A percentile compares a stretch with the other conserved stretches of the same genome.
phyloP scores from a whole-genome alignment of 2,797 vertebrate genomes.

The Danio jaintianensis region DNA sequence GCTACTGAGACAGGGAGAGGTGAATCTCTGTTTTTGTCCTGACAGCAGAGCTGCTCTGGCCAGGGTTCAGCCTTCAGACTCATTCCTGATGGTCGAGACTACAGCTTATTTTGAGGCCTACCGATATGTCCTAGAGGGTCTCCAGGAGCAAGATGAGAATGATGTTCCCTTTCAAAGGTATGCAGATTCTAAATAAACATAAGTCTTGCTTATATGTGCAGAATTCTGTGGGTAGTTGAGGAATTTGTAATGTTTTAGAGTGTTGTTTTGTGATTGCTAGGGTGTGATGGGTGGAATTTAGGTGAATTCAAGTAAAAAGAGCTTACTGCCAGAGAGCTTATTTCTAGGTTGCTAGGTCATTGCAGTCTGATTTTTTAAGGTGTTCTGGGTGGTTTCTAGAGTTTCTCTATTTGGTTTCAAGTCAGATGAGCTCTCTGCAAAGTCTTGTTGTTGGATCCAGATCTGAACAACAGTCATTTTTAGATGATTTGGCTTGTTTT shows the following conservation, averaged over 20 bases:
- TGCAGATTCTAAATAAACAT: not conserved
- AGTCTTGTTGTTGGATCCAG: too few species aligned
- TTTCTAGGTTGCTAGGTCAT: too few species aligned
- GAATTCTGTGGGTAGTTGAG: not conserved
- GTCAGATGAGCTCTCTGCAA: too few species aligned
- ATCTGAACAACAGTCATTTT: too few species aligned
- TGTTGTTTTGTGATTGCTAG: not conserved
- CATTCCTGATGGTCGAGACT: slow-evolving; percentile 94
- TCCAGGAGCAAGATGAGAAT: slow-evolving; percentile 83
- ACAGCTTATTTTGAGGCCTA: slow-evolving; percentile 96
- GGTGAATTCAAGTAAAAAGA: not conserved
- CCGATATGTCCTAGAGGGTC: slow-evolving; percentile 88
- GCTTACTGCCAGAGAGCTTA: not conserved
- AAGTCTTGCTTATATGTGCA: not conserved
- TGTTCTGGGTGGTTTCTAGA: too few species aligned
- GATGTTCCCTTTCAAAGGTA: slow-evolving; percentile 90
- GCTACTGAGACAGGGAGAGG: slow-evolving; percentile 76
- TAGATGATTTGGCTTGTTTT: too few species aligned
- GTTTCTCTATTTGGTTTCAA: too few species aligned
- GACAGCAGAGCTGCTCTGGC: slow-evolving; percentile 81
- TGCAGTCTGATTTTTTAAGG: too few species aligned
- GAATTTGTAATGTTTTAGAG: not conserved
- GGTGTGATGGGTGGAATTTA: not conserved
- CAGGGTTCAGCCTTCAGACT: slow-evolving; percentile 70
- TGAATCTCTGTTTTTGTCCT: slow-evolving; percentile 85